phyloP scores from a whole-genome alignment of 2,113 vertebrate species.

The Mirounga angustirostris region DNA sequence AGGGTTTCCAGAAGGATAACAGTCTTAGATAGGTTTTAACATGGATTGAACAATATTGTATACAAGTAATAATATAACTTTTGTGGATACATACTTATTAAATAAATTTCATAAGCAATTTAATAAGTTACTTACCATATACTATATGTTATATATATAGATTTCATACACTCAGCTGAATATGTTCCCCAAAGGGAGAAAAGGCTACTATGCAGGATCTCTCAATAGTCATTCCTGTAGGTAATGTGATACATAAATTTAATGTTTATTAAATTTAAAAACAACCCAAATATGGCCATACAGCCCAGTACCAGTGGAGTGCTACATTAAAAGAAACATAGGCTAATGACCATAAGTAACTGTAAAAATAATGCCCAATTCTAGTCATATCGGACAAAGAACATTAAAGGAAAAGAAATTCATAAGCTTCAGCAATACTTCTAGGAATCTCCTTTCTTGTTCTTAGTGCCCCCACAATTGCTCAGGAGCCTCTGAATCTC shows the following conservation, averaged over 20 bases:
- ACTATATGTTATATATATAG: not conserved
- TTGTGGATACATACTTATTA: not conserved
- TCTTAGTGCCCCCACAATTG: not conserved
- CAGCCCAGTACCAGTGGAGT: not conserved
- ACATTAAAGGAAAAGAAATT: constrained; percentile 7
- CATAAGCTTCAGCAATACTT: not conserved
- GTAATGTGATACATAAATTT: constrained; percentile 32
- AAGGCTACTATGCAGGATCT: not conserved
- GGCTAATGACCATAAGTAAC: not conserved
- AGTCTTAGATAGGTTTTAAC: not conserved
- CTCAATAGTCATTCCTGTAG: constrained; percentile 3
- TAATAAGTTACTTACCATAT: not conserved
- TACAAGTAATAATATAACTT: not conserved
- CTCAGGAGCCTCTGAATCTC: not conserved
- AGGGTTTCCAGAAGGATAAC: not conserved
- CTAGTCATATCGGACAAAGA: constrained; percentile 12
- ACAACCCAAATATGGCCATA: constrained; percentile 28
- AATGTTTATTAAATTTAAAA: constrained; percentile 54
- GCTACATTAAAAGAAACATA: constrained; percentile 25
- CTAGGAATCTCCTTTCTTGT: not conserved
- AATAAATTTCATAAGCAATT: constrained; percentile 36
- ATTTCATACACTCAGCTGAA: not conserved
- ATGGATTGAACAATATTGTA: not conserved
- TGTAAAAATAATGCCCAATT: constrained; percentile 38
- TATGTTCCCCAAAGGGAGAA: not conserved